phyloP scores from a whole-genome alignment of 1,140 invertebrate genomes.

The Cephus cinctus region DNA sequence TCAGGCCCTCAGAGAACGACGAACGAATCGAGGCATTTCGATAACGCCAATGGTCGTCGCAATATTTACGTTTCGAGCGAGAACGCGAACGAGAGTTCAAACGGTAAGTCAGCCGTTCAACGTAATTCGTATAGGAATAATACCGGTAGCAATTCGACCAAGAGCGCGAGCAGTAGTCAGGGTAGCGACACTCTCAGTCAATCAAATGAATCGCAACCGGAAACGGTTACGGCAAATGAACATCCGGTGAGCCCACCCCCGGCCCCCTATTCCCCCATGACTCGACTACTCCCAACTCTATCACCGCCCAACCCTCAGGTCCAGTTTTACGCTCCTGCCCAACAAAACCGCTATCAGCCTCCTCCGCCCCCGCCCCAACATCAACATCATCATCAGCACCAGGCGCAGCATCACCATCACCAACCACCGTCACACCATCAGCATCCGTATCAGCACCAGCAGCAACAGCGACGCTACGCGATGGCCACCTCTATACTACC shows the following conservation, averaged over 20 bases:
- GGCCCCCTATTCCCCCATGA: conserved; percentile 39
- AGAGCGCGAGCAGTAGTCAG: neutral
- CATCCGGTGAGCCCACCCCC: conserved; percentile 40
- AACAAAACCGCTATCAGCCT: conserved; percentile 38
- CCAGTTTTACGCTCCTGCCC: conserved; percentile 37
- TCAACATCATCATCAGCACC: conserved; percentile 21
- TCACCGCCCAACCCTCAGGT: conserved; percentile 50
- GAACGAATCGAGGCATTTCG: too few relatives aligned
- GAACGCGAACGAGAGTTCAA: too few relatives aligned
- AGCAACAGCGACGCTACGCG: conserved; percentile 16
- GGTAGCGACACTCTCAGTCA: too few relatives aligned
- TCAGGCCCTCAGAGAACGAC: too few relatives aligned
- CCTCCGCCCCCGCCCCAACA: conserved; percentile 19
- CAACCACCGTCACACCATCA: conserved; percentile 16
- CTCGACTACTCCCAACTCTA: conserved; percentile 41
- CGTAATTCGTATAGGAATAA: too few relatives aligned
- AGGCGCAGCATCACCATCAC: conserved; percentile 15
- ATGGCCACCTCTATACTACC: neutral
- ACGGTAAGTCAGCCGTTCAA: too few relatives aligned
- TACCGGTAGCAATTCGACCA: too few relatives aligned
- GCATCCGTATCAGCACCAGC: conserved; percentile 10
- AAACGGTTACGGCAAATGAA: conserved; percentile 9
- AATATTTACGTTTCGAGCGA: too few relatives aligned
- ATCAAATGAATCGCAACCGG: too few relatives aligned
- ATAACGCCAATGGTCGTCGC: too few relatives aligned